A percentile compares a stretch with the other conserved stretches of the same genome.
These are phyloP conservation scores for Euthynnus affinis DNA, from an alignment of 2,797 vertebrate species.

Conservation along the genomic window DNA sequence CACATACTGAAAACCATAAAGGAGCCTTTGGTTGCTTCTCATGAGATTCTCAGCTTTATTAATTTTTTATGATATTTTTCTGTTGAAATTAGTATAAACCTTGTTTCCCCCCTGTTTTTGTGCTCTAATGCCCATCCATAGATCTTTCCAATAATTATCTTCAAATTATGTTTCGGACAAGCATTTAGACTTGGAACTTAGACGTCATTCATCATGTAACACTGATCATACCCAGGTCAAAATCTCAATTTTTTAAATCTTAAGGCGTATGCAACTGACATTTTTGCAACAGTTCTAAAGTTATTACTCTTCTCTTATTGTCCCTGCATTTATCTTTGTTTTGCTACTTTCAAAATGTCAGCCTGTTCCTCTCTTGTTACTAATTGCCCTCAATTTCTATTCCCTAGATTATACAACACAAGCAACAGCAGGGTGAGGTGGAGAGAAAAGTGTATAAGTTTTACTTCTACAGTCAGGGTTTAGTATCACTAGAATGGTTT, in stretches of 20 bases:
- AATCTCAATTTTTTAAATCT: slow-evolving; percentile 1
- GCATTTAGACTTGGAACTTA: slow-evolving; percentile 14
- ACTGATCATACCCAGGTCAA: slow-evolving; percentile 16
- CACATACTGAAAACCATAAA: slow-evolving; percentile 28
- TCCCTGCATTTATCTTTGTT: slow-evolving; percentile 30
- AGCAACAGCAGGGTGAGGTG: slow-evolving; percentile 5
- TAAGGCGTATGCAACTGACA: neutral
- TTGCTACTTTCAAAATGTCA: slow-evolving; percentile 24
- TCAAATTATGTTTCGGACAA: slow-evolving; percentile 25
- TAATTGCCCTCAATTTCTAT: slow-evolving; percentile 21
- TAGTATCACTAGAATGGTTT: slow-evolving; percentile 24
- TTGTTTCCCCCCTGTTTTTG: slow-evolving; percentile 24
- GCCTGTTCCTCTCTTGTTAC: slow-evolving; percentile 5
- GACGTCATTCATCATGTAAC: slow-evolving; percentile 38
- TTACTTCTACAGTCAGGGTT: slow-evolving; percentile 5
- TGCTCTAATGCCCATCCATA: slow-evolving; percentile 5
- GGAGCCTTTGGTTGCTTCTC: slow-evolving; percentile 15
- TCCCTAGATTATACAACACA: slow-evolving; percentile 22
- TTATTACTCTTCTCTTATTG: slow-evolving; percentile 17
- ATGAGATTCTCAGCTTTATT: slow-evolving; percentile 12
- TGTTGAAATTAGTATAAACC: slow-evolving; percentile 44
- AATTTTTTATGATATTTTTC: slow-evolving; percentile 35
- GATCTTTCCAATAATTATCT: slow-evolving; percentile 12
- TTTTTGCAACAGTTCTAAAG: slow-evolving; percentile 6
- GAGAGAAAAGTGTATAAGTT: slow-evolving; percentile 20